Evolutionary conservation across 2,113 vertebrate species (phyloP).

Genomic region (Nothobranchius furzeri): DNA sequence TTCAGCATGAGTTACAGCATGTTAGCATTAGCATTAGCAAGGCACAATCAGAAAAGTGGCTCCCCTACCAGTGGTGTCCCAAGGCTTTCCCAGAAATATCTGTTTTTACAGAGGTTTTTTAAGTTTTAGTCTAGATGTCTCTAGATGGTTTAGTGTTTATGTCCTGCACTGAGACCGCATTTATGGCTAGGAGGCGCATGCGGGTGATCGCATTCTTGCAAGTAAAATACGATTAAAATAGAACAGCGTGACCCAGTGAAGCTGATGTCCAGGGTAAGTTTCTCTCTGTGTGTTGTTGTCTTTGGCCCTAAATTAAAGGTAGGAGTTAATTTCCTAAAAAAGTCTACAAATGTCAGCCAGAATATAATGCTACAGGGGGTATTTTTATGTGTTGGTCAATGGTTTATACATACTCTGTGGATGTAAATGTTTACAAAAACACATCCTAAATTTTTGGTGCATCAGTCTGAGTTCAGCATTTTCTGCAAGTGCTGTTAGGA

Average conservation of each 20-base stretch:
- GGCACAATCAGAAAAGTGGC: conserved; percentile 19
- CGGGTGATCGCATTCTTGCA: conserved; percentile 12
- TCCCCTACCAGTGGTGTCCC: conserved; percentile 40
- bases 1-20: not conserved
- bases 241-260: conserved; percentile 28
- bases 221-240: conserved; percentile 63
- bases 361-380: no score
- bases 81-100: conserved; percentile 4
- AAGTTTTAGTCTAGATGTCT: not conserved
- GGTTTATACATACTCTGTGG: no score
- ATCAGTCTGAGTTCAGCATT: no score
- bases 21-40: conserved; percentile 16
- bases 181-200: conserved; percentile 6
- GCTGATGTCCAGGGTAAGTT: conserved; percentile 33
- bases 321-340: no score
- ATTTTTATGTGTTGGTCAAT: no score
- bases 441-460: no score
- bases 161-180: conserved; percentile 13
- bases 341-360: no score
- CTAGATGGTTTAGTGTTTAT: conserved; percentile 17
- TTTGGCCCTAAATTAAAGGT: no score
- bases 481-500: no score
- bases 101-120: not conserved
- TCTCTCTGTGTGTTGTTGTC: conserved; percentile 1
- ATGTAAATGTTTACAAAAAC: no score